Evolutionary conservation across 2,797 vertebrate species (phyloP).

Genomic region (Eospalax fontanierii): DNA sequence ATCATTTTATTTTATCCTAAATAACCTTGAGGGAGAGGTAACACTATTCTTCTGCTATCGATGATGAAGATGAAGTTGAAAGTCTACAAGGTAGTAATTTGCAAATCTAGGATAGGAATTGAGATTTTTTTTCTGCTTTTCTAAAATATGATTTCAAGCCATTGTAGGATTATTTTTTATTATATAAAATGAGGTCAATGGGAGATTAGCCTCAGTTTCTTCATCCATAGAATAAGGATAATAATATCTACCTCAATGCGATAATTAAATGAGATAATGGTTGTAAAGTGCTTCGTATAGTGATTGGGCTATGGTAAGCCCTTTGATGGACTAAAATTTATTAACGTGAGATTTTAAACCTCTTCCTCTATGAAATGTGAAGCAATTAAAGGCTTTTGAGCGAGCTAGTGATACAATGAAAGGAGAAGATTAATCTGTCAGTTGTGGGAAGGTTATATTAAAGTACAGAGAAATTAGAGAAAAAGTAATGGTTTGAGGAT

Average conservation of each 20-base stretch:
- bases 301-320: slow-evolving; percentile 78
- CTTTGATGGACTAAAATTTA: slow-evolving; percentile 82
- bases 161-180: slow-evolving; percentile 77
- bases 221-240: slow-evolving; percentile 82
- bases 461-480: slow-evolving; percentile 64
- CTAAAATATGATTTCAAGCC: slow-evolving; percentile 55
- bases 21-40: slow-evolving; percentile 22
- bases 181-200: slow-evolving; percentile 82
- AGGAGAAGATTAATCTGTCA: slow-evolving; percentile 81
- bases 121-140: not conserved
- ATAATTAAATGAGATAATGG: slow-evolving; percentile 86
- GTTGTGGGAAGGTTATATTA: slow-evolving; percentile 72
- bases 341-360: slow-evolving; percentile 82
- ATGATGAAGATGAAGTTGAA: slow-evolving; percentile 44
- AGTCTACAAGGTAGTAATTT: not conserved
- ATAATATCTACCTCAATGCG: slow-evolving; percentile 81
- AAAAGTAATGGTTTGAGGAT: slow-evolving; percentile 30
- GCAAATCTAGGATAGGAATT: slow-evolving; percentile 26
- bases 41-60: slow-evolving; percentile 22
- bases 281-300: slow-evolving; percentile 76
- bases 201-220: slow-evolving; percentile 85
- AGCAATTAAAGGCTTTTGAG: slow-evolving; percentile 85
- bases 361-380: slow-evolving; percentile 78
- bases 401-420: slow-evolving; percentile 80
- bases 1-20: slow-evolving; percentile 48